These are phyloP conservation scores for Orthosia incerta DNA, from an alignment of 2,888 invertebrate genomes.

Conservation along the genomic window DNA sequence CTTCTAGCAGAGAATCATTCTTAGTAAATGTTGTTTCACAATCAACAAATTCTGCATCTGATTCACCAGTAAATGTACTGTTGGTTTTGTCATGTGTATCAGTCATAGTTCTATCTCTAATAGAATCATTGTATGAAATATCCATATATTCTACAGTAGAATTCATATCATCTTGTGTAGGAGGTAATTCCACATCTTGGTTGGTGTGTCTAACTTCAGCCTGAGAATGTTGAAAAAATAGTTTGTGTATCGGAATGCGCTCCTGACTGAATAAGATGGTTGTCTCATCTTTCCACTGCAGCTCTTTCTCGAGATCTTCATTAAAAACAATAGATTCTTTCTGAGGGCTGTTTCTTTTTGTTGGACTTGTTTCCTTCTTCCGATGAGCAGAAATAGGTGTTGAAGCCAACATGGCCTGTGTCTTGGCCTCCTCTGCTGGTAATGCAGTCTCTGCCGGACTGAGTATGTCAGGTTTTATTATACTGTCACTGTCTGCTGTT, in stretches of 20 bases:
- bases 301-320: constrained; percentile 85
- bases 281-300: constrained; percentile 87
- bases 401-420: constrained; percentile 72
- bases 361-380: constrained; percentile 72
- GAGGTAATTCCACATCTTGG: constrained; percentile 34
- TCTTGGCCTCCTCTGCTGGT: constrained; percentile 49
- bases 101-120: constrained; percentile 73
- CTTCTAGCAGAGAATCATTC: constrained; percentile 68
- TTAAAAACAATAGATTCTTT: constrained; percentile 85
- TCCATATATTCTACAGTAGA: constrained; percentile 84
- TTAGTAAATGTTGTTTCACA: constrained; percentile 86
- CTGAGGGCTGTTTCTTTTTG: constrained; percentile 81
- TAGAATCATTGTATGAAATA: constrained; percentile 79
- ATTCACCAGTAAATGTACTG: constrained; percentile 71
- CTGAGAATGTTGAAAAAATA: constrained; percentile 74
- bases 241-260: constrained; percentile 84
- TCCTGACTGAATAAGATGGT: constrained; percentile 84
- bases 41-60: constrained; percentile 86
- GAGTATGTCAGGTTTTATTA: constrained; percentile 48
- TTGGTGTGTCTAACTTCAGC: constrained; percentile 51
- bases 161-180: constrained; percentile 64
- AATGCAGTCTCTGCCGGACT: constrained; percentile 51
- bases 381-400: constrained; percentile 79
- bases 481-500: constrained; percentile 67
- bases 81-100: constrained; percentile 65